Base-by-base conservation (phyloP, 2,888 invertebrate species). In the Rhopalosiphum nymphaeae region DNA sequence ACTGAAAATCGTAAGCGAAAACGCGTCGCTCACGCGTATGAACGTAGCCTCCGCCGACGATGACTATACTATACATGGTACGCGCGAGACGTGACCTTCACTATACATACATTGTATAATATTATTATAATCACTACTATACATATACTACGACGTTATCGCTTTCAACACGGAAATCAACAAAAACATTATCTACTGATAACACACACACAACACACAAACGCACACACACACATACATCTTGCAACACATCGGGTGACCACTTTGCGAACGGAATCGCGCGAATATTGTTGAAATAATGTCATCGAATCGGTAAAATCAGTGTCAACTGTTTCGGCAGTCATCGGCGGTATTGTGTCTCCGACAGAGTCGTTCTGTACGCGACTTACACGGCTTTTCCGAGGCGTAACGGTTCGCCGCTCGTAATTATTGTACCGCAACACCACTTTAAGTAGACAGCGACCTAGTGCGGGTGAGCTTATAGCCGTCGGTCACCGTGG, bases 141-240 rank as follows among this genome's bases (percentile, higher is more conserved):
- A 78, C 16, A 36, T 1, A 26, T 26, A 21, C 21, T 1, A 44
- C 86, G 29, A 13, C 46, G 86, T 86, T 86, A 86, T 86, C 86
- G 46, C 26, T 86, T 46, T 86, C 46, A 46, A 86, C 86, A n/a
- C 86, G 86, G 86, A 86, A 86, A 86, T 86, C 86, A 86, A 86
- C 86, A 86, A 46, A 13, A 86, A 78, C 78, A 78, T 36, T 78
- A 78, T 42, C 21, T 78, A 42, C 10, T 78, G 78, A 78, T 78
- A 78, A 78, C 36, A 7, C 78, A 21, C 67, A 3, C 78, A 67
- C 67, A 67, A 67, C 67, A 67, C 67, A 16, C n/a, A 67, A 13
- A 67, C 67, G n/a, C 67, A 16, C 57, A 57, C 57, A 26, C 26
- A 10, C 26, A 3, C 29, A 29, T 5, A 13, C n/a, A n/a, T 67